Base-by-base conservation (phyloP, 2,888 invertebrate species). In the Geotrupes spiniger region DNA sequence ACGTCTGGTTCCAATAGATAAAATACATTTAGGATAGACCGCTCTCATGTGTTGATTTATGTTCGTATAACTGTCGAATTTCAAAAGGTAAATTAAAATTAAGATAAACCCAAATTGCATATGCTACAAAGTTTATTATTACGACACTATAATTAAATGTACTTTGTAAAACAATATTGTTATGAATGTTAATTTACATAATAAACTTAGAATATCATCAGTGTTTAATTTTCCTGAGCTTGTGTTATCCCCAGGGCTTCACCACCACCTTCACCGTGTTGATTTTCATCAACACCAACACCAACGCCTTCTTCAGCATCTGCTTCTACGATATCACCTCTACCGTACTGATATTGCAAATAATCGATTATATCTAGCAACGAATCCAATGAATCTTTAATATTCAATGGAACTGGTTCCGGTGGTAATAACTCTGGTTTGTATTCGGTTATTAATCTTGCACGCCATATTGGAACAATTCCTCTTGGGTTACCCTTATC, bases 361-460 rank as follows among this genome's bases (percentile, higher is more conserved):
- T 73, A 74, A 21, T 70, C 72, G 65, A 77, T 70, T 39, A 74
- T 73, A 56, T 73, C 71, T 15, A 72, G 47, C 14, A 82, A 63
- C 0, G 81, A 81, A 4, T 80, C 78, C 42, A 78, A 56, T 0
- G 85, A 85, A 65, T 86, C 85, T 46, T 79, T 78, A 2, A 83
- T 74, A 0, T 83, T 82, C 29, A 87, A 65, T 0, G 85, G 82
- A 1, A 81, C 75, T 0, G 88, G 83, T 58, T 84, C 84, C 0
- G 83, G 82, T 0, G 89, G 89, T 41, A 89, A 66, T 53, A 85
- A 74, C 38, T 87, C 83, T 2, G 81, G 78, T 72, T 83, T 80
- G 64, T 84, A 88, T 1, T 78, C 75, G 0, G 83, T 83, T 17
- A 87, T 77, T 57, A 80, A 80, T 53, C 85, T 79, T 0, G 84